Evolutionary conservation across 2,888 invertebrate genomes (phyloP).

Genomic region (Syrphus vitripennis): DNA sequence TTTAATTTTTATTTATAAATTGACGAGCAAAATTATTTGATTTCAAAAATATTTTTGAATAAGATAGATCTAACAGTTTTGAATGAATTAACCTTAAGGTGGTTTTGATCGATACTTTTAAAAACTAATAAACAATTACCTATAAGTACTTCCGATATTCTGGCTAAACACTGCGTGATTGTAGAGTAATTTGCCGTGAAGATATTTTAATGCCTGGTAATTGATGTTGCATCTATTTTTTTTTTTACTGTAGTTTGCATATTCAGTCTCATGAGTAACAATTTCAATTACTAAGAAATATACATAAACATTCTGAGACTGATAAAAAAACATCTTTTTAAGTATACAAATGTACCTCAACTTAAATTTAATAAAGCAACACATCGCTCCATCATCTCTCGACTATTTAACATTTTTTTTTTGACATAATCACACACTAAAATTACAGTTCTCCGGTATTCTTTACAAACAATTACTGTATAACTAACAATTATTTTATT

Average conservation of each 20-base stretch:
- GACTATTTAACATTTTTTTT: not conserved
- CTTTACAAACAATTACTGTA: conserved; percentile 1
- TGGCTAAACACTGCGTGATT: no score
- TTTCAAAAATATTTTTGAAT: no score
- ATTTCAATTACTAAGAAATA: not conserved
- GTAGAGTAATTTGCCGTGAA: not conserved
- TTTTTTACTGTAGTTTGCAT: not conserved
- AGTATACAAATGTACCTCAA: not conserved
- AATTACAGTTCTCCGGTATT: not conserved
- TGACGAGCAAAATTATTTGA: no score
- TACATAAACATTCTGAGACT: not conserved
- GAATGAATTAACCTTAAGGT: no score
- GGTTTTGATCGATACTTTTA: no score
- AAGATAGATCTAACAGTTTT: no score
- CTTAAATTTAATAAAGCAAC: not conserved
- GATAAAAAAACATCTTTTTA: not conserved
- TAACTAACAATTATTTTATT: not conserved
- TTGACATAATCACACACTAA: not conserved
- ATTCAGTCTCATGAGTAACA: not conserved
- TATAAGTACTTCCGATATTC: no score
- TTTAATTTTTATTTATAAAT: no score
- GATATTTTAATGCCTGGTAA: not conserved
- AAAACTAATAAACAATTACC: no score
- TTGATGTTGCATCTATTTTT: not conserved
- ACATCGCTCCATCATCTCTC: not conserved